These are phyloP conservation scores for Acholoe squamosa DNA, from an alignment of 2,888 invertebrate genomes.

Conservation along the genomic window DNA sequence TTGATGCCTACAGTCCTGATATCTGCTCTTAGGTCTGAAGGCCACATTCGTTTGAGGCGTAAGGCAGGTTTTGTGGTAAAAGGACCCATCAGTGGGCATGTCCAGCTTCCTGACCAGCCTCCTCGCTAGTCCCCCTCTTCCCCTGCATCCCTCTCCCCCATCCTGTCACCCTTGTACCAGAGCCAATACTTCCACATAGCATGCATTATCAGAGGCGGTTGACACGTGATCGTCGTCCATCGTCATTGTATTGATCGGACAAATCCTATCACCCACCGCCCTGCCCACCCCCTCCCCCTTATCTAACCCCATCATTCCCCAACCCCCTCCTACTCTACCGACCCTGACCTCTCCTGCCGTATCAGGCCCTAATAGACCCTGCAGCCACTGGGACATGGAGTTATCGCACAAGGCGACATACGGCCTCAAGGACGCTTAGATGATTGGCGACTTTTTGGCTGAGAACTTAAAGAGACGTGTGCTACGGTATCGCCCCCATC, in stretches of 20 bases:
- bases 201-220: background rate
- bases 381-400: background rate
- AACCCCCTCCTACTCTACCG: background rate
- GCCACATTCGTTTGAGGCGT: no score
- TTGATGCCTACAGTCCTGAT: no score
- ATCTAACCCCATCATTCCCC: background rate
- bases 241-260: conserved; percentile 32
- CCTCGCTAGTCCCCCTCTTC: no score
- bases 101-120: no score
- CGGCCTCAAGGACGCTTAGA: background rate
- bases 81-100: no score
- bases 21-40: no score
- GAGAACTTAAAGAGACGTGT: background rate
- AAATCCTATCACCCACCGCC: conserved; percentile 20
- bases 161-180: background rate
- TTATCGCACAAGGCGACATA: conserved; percentile 9
- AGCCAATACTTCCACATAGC: background rate
- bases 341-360: background rate
- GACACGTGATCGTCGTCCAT: conserved; percentile 33
- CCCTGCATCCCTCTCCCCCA: background rate
- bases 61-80: no score
- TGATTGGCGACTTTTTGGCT: background rate
- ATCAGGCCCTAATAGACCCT: conserved; percentile 19
- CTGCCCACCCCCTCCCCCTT: background rate
- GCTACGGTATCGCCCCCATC: background rate